Conservation (phyloP, 35 echinoderm and acorn worm genomes). For the Ophiothrix spiculata region DNA sequence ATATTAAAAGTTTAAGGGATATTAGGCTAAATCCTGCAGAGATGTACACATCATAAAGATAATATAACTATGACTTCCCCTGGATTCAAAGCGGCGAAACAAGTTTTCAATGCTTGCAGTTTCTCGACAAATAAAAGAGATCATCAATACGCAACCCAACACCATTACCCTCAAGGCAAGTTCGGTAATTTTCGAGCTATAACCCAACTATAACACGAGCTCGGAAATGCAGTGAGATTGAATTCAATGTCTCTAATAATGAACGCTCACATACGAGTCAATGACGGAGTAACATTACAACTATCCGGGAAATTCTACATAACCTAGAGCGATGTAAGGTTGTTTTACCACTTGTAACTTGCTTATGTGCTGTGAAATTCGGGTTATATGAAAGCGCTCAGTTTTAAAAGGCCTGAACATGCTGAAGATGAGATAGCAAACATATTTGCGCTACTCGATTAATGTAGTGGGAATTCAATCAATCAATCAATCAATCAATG, state of each 20-base stretch:
- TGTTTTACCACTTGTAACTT: constrained; percentile 4
- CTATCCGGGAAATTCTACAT: background rate
- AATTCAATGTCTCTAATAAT: background rate
- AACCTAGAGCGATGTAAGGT: background rate
- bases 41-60: background rate
- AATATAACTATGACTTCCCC: background rate
- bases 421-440: no score
- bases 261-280: background rate
- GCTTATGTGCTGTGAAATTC: background rate
- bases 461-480: no score
- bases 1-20: background rate
- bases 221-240: background rate
- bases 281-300: background rate
- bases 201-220: background rate
- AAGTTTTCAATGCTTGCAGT: constrained; percentile 8
- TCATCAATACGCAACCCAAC: background rate
- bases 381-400: constrained; percentile 2
- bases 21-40: background rate
- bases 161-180: background rate
- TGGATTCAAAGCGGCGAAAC: background rate
- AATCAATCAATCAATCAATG: no score
- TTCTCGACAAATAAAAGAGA: background rate
- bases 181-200: constrained; percentile 12
- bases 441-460: no score
- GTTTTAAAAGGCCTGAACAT: background rate